Base-by-base conservation (phyloP, 2,888 invertebrate species). In the Chrysolina americana region DNA sequence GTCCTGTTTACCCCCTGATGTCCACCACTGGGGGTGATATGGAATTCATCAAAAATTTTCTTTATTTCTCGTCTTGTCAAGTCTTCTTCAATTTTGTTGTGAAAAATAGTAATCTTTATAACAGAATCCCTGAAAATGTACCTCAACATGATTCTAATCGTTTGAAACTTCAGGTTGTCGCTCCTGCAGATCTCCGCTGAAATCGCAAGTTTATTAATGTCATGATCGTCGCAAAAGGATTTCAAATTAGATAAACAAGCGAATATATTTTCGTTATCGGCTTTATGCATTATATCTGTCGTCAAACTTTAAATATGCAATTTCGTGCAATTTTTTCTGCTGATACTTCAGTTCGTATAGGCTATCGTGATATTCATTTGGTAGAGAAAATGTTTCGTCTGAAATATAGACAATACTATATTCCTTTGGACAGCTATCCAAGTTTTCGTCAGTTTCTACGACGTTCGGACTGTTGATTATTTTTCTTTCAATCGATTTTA, bases 321-420 rank as follows among this genome's bases (percentile, higher is more conserved):
- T 48, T 48, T 48, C n/a, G 48, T 48, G 48, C 15, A 48, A 13
- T n/a, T 48, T 48, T 48, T 48, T 48, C 15, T 56, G 17, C n/a
- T 28, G 28, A 28, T 2, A 28, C 28, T 28, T 28, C 28, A 28
- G 28, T 28, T 28, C 28, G 28, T 28, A 28, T 28, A 28, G 28
- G 28, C 28, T 28, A 28, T 28, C 28, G 28, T 28, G 28, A 28
- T 28, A 28, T 28, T 28, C 28, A 28, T 28, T 28, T 28, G 28
- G 28, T 28, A 5, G 28, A 28, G 28, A 28, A 28, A 28, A 28
- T 28, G 28, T 28, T 3, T 28, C 28, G 28, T 5, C 28, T 28
- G 28, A 28, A 28, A 28, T n/a, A n/a, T n/a, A n/a, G n/a, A n/a
- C n/a, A n/a, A n/a, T n/a, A n/a, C n/a, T n/a, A n/a, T n/a, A n/a